These are phyloP conservation scores for Aplysina aerophoba DNA, from an alignment of 37 sponge, comb jelly and placozoan genomes.

Conservation along the genomic window DNA sequence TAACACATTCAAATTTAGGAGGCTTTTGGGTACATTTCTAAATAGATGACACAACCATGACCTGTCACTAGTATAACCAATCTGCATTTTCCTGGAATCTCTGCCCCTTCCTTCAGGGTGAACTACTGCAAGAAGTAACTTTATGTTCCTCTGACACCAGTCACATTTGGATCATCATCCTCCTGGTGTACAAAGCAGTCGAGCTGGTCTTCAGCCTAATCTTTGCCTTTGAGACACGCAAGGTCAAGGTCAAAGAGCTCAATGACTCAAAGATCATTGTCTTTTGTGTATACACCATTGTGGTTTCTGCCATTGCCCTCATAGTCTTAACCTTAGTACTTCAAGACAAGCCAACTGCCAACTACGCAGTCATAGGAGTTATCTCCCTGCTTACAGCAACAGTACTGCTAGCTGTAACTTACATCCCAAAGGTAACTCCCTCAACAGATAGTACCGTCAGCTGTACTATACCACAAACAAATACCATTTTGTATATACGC, in stretches of 20 bases:
- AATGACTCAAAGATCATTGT: slow-evolving; percentile 50
- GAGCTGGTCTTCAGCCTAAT: slow-evolving; percentile 56
- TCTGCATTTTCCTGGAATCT: no score
- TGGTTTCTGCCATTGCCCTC: slow-evolving; percentile 52
- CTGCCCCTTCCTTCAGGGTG: slow-evolving; percentile 1
- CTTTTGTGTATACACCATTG: slow-evolving; percentile 59
- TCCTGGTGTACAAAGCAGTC: slow-evolving; percentile 63
- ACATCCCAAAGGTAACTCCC: slow-evolving; percentile 42
- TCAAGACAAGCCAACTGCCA: slow-evolving; percentile 15
- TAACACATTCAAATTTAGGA: no score
- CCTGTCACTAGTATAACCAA: no score
- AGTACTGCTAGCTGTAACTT: slow-evolving; percentile 20
- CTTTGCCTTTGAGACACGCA: slow-evolving; percentile 53
- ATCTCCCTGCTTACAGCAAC: slow-evolving; percentile 28
- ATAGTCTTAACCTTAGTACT: slow-evolving; percentile 45
- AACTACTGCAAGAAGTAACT: background rate
- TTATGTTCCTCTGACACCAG: slow-evolving; percentile 18
- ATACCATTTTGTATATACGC: no score
- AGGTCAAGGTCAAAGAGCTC: slow-evolving; percentile 37
- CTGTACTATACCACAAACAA: no score
- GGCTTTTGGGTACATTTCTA: no score
- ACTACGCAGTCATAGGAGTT: slow-evolving; percentile 55
- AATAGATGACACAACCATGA: no score
- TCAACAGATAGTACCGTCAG: no score
- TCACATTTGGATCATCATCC: slow-evolving; percentile 35